Evolutionary conservation across 2,113 vertebrate species (phyloP), one percentile per base, ranked within the genome.

Genomic region (Eonycteris spelaea): DNA sequence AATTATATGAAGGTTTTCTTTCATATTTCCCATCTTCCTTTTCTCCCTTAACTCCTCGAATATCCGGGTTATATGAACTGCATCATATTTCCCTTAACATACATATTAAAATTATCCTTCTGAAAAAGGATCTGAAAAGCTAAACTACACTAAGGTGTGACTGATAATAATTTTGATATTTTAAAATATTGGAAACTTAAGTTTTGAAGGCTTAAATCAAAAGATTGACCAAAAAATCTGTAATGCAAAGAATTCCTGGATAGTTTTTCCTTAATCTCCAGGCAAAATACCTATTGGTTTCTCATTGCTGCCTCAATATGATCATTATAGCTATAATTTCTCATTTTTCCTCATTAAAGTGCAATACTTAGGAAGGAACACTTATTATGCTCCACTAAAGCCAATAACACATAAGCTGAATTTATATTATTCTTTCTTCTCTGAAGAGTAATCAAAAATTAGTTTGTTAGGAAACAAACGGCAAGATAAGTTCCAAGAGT

Each of bases 311-410:
- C 51, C 13, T 84, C 30, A 65, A 35, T 79, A 35, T 48, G 26
- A 35, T 51, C 57, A 48, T 18, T 7, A 68, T 6, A 63, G 10
- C 28, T 68, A 51, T 33, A 55, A 61, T 61, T 79, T 89, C 59
- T 95, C n/a, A 71, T 48, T 89, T 90, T 84, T 75, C 28, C 59
- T 86, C 86, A 55, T 73, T 63, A 91, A 89, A 89, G 83, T 89
- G 73, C 8, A 93, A 35, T 86, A 93, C 26, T 67, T 88, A 48
- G 38, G 48, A 93, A 74, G 24, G 21, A 97, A 67, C 38, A 79
- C 45, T 90, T 92, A 67, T 19, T 71, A 68, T 67, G 3, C 24
- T n/a, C 45, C 65, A 68, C 85, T 78, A 89, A 51, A 51, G 61
- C 24, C 18, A 57, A 78, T 59, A 89, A 74, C 21, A 83, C 48